Evolutionary conservation across 2,888 invertebrate genomes (phyloP).

Genomic region (Actias luna): DNA sequence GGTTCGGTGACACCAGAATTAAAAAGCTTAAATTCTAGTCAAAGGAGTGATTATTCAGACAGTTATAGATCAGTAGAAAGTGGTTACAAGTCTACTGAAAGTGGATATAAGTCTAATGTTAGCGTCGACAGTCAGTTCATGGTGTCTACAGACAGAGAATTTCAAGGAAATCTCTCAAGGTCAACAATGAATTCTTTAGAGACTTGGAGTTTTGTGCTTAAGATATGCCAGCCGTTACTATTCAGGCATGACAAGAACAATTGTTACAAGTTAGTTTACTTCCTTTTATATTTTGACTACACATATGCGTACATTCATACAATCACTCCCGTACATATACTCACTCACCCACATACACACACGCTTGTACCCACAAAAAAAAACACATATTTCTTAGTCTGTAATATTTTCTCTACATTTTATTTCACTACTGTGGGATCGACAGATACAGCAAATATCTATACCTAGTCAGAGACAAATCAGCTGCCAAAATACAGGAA

Average conservation of each 20-base stretch:
- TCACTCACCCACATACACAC: no score
- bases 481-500: no score
- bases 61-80: constrained; percentile 53
- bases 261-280: constrained; percentile 64
- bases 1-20: constrained; percentile 66
- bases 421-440: no score
- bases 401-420: no score
- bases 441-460: no score
- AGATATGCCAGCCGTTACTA: constrained; percentile 72
- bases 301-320: no score
- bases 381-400: no score
- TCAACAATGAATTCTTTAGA: constrained; percentile 65
- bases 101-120: constrained; percentile 26
- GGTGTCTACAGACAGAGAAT: constrained; percentile 55
- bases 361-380: no score
- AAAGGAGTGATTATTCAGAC: constrained; percentile 53
- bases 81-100: constrained; percentile 47
- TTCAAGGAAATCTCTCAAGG: constrained; percentile 50
- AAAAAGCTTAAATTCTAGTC: constrained; percentile 44
- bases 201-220: constrained; percentile 72
- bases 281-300: constrained; percentile 1
- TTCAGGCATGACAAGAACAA: constrained; percentile 72
- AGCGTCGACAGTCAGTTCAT: constrained; percentile 29
- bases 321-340: no score
- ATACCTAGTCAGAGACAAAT: no score